A percentile compares a stretch with the other conserved stretches of the same genome.
Conservation (phyloP, 2,888 invertebrate genomes). For the Heliconius erato region DNA sequence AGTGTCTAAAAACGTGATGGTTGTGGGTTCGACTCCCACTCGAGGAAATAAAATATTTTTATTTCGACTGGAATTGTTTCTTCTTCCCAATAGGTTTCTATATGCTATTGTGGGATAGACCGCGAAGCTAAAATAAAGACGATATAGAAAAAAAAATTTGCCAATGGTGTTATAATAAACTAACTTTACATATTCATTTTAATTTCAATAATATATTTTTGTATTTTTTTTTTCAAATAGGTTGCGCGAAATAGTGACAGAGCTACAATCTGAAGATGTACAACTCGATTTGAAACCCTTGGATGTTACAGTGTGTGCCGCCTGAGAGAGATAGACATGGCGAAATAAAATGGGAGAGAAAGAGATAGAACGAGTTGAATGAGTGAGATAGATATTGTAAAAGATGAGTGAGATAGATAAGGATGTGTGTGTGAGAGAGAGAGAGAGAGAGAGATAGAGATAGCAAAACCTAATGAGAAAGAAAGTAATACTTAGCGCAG, state of each 20-base stretch:
- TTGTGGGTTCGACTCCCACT: too few relatives aligned
- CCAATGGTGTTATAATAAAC: too few relatives aligned
- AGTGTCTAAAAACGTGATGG: too few relatives aligned
- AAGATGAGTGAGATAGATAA: not conserved
- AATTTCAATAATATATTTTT: not conserved
- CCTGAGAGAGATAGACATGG: conserved; percentile 55
- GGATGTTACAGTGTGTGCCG: conserved; percentile 72
- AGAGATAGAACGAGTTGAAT: not conserved
- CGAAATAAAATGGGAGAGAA: not conserved
- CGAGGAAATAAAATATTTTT: too few relatives aligned
- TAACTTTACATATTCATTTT: too few relatives aligned
- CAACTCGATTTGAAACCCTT: conserved; percentile 71
- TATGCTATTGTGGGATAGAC: too few relatives aligned
- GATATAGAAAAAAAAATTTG: too few relatives aligned
- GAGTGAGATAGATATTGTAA: not conserved
- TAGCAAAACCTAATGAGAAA: too few relatives aligned
- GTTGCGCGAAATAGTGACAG: conserved; percentile 74
- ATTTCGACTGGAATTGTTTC: too few relatives aligned
- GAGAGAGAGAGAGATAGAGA: not conserved
- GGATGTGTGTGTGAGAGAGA: not conserved
- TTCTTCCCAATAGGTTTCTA: too few relatives aligned
- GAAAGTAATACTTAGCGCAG: too few relatives aligned
- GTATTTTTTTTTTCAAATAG: conserved; percentile 56
- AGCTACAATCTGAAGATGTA: conserved; percentile 75
- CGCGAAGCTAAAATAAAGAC: too few relatives aligned